These are phyloP conservation scores for Rhabditoides inermis DNA, from an alignment of 2,888 invertebrate genomes.

Conservation along the genomic window DNA sequence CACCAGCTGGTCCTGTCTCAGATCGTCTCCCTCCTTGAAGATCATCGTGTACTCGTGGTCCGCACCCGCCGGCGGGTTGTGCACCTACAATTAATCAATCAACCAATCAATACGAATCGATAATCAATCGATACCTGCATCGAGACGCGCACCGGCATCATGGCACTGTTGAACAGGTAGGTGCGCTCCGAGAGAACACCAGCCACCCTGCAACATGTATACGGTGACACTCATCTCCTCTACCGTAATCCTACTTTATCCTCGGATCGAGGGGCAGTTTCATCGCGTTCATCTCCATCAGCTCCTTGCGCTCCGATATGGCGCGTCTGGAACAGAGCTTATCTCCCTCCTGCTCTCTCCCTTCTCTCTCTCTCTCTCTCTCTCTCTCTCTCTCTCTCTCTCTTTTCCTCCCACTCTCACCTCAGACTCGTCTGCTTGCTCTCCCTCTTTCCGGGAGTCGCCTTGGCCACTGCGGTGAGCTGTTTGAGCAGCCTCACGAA, in stretches of 20 bases:
- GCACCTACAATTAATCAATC: no score
- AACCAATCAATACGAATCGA: no score
- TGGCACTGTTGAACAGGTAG: slow-evolving; percentile 84
- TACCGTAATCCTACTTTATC: slow-evolving; percentile 57
- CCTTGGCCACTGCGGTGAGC: no score
- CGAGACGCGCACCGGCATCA: slow-evolving; percentile 85
- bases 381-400: neutral
- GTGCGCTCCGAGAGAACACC: slow-evolving; percentile 82
- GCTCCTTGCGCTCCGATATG: no score
- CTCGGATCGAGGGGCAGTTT: slow-evolving; percentile 89
- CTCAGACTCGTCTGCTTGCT: no score
- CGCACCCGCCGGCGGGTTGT: no score
- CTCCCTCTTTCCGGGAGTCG: no score
- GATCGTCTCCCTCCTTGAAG: slow-evolving; percentile 93
- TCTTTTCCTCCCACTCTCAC: no score
- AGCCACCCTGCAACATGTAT: slow-evolving; percentile 60
- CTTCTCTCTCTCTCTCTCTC: neutral
- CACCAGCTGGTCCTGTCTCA: slow-evolving; percentile 90
- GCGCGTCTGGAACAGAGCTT: no score
- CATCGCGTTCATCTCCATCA: slow-evolving; percentile 71
- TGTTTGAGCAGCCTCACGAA: no score
- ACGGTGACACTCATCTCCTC: neutral
- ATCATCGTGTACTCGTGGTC: slow-evolving; percentile 76
- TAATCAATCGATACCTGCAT: no score
- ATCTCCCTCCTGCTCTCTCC: neutral